phyloP scores from a whole-genome alignment of 30 jellyfish, hydroid and myxozoan species.

The Hydractinia echinata region DNA sequence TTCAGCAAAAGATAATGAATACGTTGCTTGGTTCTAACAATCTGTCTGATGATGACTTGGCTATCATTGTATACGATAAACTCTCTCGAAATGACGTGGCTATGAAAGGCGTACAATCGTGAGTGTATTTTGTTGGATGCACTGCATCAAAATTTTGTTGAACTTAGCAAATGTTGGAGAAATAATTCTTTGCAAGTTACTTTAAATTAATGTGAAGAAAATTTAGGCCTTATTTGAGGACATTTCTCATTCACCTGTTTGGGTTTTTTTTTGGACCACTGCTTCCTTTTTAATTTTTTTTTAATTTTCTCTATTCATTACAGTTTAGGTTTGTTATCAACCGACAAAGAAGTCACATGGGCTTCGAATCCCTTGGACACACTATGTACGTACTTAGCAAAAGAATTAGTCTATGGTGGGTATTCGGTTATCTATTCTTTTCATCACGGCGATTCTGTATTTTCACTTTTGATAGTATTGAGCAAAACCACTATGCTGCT shows the following conservation, averaged over 20 bases:
- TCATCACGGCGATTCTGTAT: background rate
- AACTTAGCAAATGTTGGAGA: background rate
- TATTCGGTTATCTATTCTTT: background rate
- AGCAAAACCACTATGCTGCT: background rate
- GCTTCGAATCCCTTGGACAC: slow-evolving; percentile 83
- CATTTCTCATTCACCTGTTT: background rate
- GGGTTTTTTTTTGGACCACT: background rate
- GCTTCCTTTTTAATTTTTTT: background rate
- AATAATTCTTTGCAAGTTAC: background rate
- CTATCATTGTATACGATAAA: slow-evolving; percentile 74
- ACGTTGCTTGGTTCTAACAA: slow-evolving; percentile 70
- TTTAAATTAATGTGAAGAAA: background rate
- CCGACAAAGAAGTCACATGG: slow-evolving; percentile 47
- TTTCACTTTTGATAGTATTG: background rate
- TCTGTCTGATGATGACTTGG: slow-evolving; percentile 62
- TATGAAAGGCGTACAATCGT: slow-evolving; percentile 71
- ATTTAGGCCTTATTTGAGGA: background rate
- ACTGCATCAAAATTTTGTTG: background rate
- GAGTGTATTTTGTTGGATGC: slow-evolving; percentile 18
- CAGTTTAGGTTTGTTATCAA: slow-evolving; percentile 85
- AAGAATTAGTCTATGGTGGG: slow-evolving; percentile 63
- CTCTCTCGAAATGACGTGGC: slow-evolving; percentile 60
- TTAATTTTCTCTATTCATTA: background rate
- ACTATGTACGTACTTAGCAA: slow-evolving; percentile 63
- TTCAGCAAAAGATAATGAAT: slow-evolving; percentile 71